A percentile compares a stretch with the other conserved stretches of the same genome.
These are phyloP conservation scores for Aphelenchoides avenae DNA, from an alignment of 1,140 invertebrate genomes.

Conservation along the genomic window DNA sequence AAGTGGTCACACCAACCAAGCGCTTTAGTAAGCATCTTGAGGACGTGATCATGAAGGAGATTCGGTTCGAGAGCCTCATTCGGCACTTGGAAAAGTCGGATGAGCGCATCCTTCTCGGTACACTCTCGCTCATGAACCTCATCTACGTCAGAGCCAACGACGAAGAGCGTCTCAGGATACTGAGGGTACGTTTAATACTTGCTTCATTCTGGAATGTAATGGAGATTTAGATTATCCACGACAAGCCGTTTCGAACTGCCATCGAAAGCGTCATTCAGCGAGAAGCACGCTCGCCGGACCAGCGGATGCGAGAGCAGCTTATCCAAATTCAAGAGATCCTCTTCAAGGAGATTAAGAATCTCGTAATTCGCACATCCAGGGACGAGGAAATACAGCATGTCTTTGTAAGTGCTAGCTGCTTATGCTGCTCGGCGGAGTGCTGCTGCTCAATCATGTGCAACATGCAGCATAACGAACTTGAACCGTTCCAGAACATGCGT, in stretches of 20 bases:
- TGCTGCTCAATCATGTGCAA: too few species aligned
- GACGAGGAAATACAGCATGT: conserved; percentile 37
- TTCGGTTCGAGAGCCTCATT: conserved; percentile 8
- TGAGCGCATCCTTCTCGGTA: conserved; percentile 3
- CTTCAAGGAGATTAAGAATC: conserved; percentile 33
- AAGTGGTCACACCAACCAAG: too few species aligned
- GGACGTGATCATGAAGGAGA: not conserved
- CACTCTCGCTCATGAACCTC: not conserved
- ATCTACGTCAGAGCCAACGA: too few species aligned
- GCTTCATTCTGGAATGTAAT: too few species aligned
- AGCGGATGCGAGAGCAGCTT: conserved; percentile 30
- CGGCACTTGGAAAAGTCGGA: not conserved
- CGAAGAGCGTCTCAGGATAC: too few species aligned
- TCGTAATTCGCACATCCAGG: conserved; percentile 23
- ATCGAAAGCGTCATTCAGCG: conserved; percentile 29
- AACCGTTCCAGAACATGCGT: too few species aligned
- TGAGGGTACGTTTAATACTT: too few species aligned
- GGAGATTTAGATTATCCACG: conserved; percentile 38
- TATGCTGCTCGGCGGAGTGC: too few species aligned
- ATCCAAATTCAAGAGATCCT: conserved; percentile 36
- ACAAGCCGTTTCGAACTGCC: conserved; percentile 38
- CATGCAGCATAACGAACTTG: too few species aligned
- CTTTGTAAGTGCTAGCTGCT: conserved; percentile 16
- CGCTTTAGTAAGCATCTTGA: too few species aligned
- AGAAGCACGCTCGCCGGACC: conserved; percentile 19